A percentile compares a stretch with the other conserved stretches of the same genome.
Evolutionary conservation across 92 coral and sea anemone genomes (phyloP).

Genomic region (Porites evermanni): DNA sequence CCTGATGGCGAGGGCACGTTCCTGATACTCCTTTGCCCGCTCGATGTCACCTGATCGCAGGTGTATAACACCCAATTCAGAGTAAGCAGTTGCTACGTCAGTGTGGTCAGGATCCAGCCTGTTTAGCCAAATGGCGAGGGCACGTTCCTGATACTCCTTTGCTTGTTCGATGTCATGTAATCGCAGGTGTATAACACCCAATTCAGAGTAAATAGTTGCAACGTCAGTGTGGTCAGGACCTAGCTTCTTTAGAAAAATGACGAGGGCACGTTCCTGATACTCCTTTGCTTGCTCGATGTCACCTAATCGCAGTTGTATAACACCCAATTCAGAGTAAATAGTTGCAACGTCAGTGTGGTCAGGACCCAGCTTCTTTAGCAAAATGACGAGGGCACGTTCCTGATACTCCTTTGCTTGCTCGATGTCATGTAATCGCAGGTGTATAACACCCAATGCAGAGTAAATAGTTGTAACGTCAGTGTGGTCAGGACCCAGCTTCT

Average conservation of each 20-base stretch:
- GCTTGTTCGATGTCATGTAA: not conserved
- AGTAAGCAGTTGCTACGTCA: not conserved
- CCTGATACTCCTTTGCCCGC: not conserved
- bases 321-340: no score
- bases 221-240: not conserved
- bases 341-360: no score
- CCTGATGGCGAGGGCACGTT: not conserved
- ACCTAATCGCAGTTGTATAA: not conserved
- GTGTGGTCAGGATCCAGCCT: not conserved
- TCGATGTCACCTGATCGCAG: not conserved
- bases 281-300: not conserved
- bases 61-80: not conserved
- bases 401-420: no score
- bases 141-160: constrained; percentile 23
- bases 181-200: not conserved
- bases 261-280: not conserved
- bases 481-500: no score
- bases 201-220: not conserved
- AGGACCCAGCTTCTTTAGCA: no score
- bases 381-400: no score
- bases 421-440: no score
- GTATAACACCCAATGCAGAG: no score
- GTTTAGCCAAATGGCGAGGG: not conserved
- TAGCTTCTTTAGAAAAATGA: not conserved
- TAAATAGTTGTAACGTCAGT: no score